Base-by-base conservation (phyloP, 2,888 invertebrate species). In the Abrostola triplasia region DNA sequence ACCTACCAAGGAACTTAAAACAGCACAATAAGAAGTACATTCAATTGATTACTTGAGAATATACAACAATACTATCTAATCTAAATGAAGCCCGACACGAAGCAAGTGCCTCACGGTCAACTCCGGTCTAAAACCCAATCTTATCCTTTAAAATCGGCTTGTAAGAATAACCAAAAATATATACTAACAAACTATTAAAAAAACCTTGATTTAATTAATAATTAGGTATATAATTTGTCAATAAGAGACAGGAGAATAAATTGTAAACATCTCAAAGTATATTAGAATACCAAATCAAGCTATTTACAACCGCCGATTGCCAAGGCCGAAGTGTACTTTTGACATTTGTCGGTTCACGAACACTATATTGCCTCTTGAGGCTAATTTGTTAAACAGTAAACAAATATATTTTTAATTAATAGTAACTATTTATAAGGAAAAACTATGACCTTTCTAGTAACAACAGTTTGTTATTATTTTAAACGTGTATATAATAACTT, bases 291-390 rank as follows among this genome's bases (percentile, higher is more conserved):
- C 82, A 84, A 87, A 84, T 85, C 72, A 76, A 70, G 65, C 84
- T 86, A 85, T 88, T 88, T 87, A 85, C 84, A 70, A 80, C 74
- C 62, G 66, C 68, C 66, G 73, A 68, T 61, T 80, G 78, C 67
- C 87, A 90, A 88, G 90, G 89, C 79, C 81, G 36, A 35, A 59
- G 64, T 69, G 67, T 69, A 73, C 67, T 72, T 81, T 80, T 86
- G 85, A 87, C 87, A 86, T 87, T 87, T 80, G 77, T 78, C 77
- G 74, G 70, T 70, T 70, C 72, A 74, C 76, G 67, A 80, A 40
- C 57, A 47, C 24, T 40, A 36, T 49, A 64, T 36, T 59, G 42
- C 51, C 58, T 54, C 58, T 24, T 40, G 37, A 7, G 36, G 11
- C 44, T 11, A 6, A 38, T 53, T 50, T 42, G 54, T 57, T 44